These are phyloP conservation scores for Sakesphorus luctuosus DNA, from an alignment of 2,113 vertebrate genomes.

Conservation along the genomic window DNA sequence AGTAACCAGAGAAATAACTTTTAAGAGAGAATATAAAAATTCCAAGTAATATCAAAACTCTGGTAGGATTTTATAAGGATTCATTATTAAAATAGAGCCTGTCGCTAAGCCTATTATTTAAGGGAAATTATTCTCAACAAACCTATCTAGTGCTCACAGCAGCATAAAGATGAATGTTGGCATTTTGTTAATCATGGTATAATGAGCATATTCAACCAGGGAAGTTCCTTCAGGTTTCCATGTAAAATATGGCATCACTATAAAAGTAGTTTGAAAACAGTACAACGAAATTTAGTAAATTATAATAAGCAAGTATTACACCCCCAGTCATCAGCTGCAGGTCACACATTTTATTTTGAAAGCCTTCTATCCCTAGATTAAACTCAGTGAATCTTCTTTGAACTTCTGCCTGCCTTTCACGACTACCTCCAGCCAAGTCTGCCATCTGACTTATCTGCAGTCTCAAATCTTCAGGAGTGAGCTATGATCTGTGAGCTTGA, in stretches of 20 bases:
- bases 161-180: neutral
- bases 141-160: neutral
- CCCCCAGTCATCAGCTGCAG: neutral
- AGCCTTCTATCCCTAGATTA: neutral
- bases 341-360: neutral
- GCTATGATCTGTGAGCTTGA: neutral
- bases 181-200: neutral
- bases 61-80: neutral
- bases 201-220: neutral
- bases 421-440: neutral
- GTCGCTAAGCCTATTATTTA: slow-evolving; percentile 23
- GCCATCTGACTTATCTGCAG: neutral
- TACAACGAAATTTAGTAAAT: neutral
- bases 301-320: neutral
- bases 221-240: neutral
- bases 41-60: neutral
- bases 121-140: slow-evolving; percentile 43
- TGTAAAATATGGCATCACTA: neutral
- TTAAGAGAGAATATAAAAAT: slow-evolving; percentile 21
- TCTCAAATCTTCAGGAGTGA: neutral
- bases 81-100: slow-evolving; percentile 47
- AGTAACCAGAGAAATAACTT: neutral
- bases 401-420: neutral
- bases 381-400: neutral
- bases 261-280: neutral